Evolutionary conservation across 2,888 invertebrate genomes (phyloP), one percentile per base, ranked within the genome.

Genomic region (Galeruca laticollis): DNA sequence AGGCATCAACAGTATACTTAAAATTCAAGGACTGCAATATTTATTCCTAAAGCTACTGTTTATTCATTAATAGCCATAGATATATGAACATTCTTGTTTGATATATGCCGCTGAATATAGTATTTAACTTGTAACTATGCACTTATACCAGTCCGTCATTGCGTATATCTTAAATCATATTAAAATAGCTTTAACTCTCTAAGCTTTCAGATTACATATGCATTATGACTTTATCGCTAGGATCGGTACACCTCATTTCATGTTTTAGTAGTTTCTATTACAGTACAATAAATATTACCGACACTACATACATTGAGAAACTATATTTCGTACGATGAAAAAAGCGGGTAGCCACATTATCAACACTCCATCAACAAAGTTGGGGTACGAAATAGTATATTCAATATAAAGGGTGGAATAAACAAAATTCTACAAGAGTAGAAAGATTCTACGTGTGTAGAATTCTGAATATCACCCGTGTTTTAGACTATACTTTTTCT

Each of bases 221-320:
- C 65, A 57, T 65, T 47, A 49, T 65, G 65, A 59, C 65, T 65
- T 59, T 65, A 65, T 65, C 65, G 35, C 43, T 21, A 35, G 59
- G 57, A 65, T 65, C 64, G 47, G 64, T 57, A 65, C 56, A 57
- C 56, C 65, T 57, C 49, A 65, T 49, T 59, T 57, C 33, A 56
- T 65, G 57, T 65, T 15, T 43, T 31, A 65, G 65, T 59, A 49
- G 49, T 54, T 63, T 63, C 63, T 35, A 54, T 52, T 54, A 13
- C 35, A 63, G 52, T 52, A 20, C 18, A 52, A 63, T 40, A 15
- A 63, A 26, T 33, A 52, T 37, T 63, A 63, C 52, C 52, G 21
- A 18, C 54, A 43, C n/a, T 26, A 35, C 15, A 31, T 62, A 49
- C 20, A 61, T 13, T n/a, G 54, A 31, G 11, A 54, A 54, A 54